phyloP scores from a whole-genome alignment of 1,140 invertebrate species.

The Spodoptera frugiperda region DNA sequence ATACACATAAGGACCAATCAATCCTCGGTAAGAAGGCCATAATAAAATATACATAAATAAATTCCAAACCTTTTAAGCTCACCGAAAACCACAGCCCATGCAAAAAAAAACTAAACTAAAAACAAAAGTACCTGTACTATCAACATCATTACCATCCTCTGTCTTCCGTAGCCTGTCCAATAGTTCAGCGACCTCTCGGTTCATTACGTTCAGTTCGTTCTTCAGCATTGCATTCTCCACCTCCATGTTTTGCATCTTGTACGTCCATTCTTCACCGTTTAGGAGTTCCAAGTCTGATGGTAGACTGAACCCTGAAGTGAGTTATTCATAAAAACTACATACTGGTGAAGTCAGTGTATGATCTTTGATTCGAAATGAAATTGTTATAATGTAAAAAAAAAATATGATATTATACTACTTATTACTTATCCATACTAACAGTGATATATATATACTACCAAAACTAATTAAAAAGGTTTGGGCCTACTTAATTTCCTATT shows the following conservation, averaged over 20 bases:
- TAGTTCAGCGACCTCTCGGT: conserved; percentile 75
- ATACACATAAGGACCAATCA: background rate
- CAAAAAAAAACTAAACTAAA: background rate
- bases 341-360: no score
- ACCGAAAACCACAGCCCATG: conserved; percentile 39
- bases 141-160: conserved; percentile 74
- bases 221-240: conserved; percentile 85
- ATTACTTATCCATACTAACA: no score
- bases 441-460: no score
- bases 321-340: background rate
- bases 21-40: background rate
- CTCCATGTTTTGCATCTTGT: conserved; percentile 83
- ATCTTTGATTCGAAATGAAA: no score
- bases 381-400: no score
- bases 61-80: background rate
- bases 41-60: background rate
- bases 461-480: no score
- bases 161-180: conserved; percentile 69
- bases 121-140: conserved; percentile 41
- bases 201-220: conserved; percentile 83
- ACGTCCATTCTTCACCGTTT: conserved; percentile 64
- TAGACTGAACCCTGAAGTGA: conserved; percentile 69
- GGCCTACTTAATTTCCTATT: no score
- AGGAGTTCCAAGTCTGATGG: conserved; percentile 70
- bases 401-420: no score